These are phyloP conservation scores for Polymixis lichenea DNA, from an alignment of 2,888 invertebrate species.

Conservation along the genomic window DNA sequence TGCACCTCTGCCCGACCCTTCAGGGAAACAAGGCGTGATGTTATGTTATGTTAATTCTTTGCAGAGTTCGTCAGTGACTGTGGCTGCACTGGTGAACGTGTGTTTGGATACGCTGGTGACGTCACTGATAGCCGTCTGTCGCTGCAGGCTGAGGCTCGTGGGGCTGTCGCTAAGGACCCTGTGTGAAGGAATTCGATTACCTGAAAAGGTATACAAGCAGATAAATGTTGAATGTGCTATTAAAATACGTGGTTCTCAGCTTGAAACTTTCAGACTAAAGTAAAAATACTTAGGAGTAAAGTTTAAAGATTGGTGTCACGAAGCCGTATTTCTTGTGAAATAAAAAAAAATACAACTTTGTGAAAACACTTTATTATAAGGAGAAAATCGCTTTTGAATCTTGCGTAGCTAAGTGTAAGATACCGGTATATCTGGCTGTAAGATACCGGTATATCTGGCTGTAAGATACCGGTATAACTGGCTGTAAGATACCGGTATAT, in stretches of 20 bases:
- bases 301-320: too few species aligned
- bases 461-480: neutral
- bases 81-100: slow-evolving; percentile 82
- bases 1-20: too few species aligned
- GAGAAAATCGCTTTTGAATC: neutral
- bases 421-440: neutral
- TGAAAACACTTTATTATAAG: neutral
- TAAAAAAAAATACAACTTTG: neutral
- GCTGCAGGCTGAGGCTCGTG: slow-evolving; percentile 82
- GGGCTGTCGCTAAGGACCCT: slow-evolving; percentile 76
- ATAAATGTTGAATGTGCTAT: too few species aligned
- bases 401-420: neutral
- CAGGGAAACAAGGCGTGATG: too few species aligned
- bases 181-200: slow-evolving; percentile 60
- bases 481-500: neutral
- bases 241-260: too few species aligned
- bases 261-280: too few species aligned
- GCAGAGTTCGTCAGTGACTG: slow-evolving; percentile 73
- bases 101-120: slow-evolving; percentile 81
- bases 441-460: neutral
- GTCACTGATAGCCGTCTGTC: slow-evolving; percentile 75
- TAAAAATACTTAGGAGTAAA: too few species aligned
- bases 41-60: too few species aligned
- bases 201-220: slow-evolving; percentile 54
- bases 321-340: neutral